Conservation (phyloP, 2,888 invertebrate genomes). For the Acrobasis suavella region DNA sequence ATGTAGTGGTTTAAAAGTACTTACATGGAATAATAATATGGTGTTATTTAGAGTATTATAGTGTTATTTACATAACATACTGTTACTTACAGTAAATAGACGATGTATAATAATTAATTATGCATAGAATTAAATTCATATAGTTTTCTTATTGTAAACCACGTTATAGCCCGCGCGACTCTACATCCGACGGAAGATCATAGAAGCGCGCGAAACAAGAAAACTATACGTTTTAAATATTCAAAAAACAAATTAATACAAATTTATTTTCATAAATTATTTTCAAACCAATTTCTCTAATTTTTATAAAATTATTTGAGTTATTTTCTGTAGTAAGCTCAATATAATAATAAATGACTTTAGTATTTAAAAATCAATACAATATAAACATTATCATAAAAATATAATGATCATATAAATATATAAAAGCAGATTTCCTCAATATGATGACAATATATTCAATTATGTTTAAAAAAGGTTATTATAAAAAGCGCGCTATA, state of each 20-base stretch:
- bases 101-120: not conserved
- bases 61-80: no score
- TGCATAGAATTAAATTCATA: not conserved
- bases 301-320: no score
- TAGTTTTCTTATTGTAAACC: not conserved
- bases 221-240: not conserved
- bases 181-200: constrained; percentile 15
- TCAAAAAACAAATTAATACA: not conserved
- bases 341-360: no score
- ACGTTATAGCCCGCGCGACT: not conserved
- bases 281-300: no score
- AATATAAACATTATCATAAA: no score
- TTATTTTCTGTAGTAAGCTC: no score
- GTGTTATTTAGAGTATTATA: no score
- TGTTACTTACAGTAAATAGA: not conserved
- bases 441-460: not conserved
- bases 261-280: no score
- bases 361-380: no score
- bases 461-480: not conserved
- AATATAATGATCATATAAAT: not conserved
- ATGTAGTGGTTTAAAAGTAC: no score
- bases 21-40: no score
- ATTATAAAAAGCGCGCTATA: not conserved
- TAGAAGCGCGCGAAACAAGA: not conserved
- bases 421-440: not conserved